These are phyloP conservation scores for Alfaro cultratus DNA, from an alignment of 2,797 vertebrate species.

Conservation along the genomic window DNA sequence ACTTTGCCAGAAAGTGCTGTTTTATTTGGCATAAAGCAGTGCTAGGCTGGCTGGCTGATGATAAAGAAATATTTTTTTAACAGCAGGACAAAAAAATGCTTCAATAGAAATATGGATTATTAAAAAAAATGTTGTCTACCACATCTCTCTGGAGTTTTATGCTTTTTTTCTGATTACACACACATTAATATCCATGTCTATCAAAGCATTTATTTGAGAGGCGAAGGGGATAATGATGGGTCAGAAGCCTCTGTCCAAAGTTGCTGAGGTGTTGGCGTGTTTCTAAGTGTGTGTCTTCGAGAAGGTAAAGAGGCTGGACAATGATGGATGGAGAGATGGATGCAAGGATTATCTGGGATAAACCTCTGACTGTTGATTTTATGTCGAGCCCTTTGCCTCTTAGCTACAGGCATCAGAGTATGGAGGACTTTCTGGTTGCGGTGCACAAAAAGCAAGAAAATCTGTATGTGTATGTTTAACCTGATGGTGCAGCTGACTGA, in stretches of 20 bases:
- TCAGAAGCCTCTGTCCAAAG: conserved; percentile 1
- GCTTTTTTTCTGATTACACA: neutral
- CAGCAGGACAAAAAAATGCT: neutral
- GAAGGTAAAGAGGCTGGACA: conserved; percentile 21
- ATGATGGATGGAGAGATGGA: conserved; percentile 51
- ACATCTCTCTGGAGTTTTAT: neutral
- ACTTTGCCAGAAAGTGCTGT: neutral
- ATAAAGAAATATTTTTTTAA: neutral
- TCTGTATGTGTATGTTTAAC: neutral
- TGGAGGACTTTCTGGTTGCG: conserved; percentile 38
- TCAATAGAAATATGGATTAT: neutral
- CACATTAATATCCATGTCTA: neutral
- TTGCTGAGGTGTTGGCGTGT: conserved; percentile 1
- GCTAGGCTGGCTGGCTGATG: neutral
- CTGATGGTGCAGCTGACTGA: conserved; percentile 39
- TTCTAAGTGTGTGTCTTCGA: conserved; percentile 7
- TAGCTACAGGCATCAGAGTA: conserved; percentile 13
- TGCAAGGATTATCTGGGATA: conserved; percentile 53
- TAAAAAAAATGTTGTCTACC: neutral
- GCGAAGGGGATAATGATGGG: neutral
- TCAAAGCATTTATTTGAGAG: neutral
- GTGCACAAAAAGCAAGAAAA: neutral
- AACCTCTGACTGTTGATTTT: conserved; percentile 49
- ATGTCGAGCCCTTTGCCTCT: conserved; percentile 34
- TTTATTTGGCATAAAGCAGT: neutral